Percentiles rank a stretch among this genome's conserved stretches.
phyloP scores from a whole-genome alignment of 2,888 invertebrate species.

The Girardia tigrina region DNA sequence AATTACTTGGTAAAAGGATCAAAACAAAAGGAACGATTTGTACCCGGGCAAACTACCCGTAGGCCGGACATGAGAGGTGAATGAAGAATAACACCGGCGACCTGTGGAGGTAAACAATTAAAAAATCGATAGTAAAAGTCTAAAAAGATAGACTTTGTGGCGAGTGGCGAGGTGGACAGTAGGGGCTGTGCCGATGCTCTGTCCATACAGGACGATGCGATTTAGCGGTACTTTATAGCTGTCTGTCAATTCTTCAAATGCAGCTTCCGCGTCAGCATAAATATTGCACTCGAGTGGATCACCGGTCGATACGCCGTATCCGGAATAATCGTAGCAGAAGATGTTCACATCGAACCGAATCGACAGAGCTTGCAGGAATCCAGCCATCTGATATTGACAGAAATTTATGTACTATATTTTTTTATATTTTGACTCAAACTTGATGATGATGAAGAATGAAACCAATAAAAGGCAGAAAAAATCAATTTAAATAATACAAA shows the following conservation, averaged over 20 bases:
- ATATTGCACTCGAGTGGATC: conserved; percentile 93
- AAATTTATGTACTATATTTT: too few species aligned
- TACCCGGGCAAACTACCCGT: conserved; percentile 91
- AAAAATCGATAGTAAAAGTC: too few species aligned
- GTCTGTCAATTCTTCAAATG: conserved; percentile 77
- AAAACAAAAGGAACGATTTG: conserved; percentile 92
- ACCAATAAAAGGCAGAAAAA: too few species aligned
- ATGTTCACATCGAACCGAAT: too few species aligned
- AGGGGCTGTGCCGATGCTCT: conserved; percentile 95
- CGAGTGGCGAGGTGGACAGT: conserved; percentile 66
- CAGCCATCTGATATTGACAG: too few species aligned
- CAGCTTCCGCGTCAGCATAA: conserved; percentile 94
- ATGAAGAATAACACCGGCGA: conserved; percentile 82
- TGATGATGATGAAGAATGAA: too few species aligned
- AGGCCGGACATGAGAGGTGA: conserved; percentile 95
- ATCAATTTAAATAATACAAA: too few species aligned
- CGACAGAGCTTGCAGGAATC: too few species aligned
- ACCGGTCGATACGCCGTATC: too few species aligned
- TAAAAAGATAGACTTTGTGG: conserved; percentile 58
- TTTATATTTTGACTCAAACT: too few species aligned
- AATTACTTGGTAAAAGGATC: conserved; percentile 74
- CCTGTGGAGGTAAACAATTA: too few species aligned
- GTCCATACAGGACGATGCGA: conserved; percentile 90
- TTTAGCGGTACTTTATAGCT: conserved; percentile 78
- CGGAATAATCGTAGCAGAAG: too few species aligned